Percentiles rank a stretch among this genome's conserved stretches.
phyloP scores from a whole-genome alignment of 2,888 invertebrate genomes.

The Pogonocherus hispidulus region DNA sequence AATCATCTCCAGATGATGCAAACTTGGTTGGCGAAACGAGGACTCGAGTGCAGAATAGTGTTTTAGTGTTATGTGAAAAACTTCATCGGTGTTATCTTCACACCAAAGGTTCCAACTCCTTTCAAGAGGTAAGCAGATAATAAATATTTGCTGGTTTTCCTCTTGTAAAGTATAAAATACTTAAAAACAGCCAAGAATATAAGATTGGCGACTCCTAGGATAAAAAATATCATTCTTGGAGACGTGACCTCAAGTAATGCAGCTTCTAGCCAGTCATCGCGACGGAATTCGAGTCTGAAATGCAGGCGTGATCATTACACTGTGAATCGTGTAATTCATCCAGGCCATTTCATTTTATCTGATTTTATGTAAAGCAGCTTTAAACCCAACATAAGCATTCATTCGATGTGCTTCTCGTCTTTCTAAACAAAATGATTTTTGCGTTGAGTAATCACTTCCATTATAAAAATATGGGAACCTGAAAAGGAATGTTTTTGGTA shows the following conservation, averaged over 20 bases:
- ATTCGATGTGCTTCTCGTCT: not conserved
- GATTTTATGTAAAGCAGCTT: conserved; percentile 9
- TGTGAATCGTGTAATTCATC: conserved; percentile 17
- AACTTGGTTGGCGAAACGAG: no score
- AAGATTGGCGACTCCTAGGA: not conserved
- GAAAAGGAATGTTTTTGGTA: no score
- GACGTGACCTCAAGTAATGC: not conserved
- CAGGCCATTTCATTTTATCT: conserved; percentile 13
- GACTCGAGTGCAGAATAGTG: no score
- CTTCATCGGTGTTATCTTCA: no score
- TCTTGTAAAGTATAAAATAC: no score
- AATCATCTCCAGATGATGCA: no score
- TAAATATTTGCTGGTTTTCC: no score
- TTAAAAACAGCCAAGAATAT: not conserved
- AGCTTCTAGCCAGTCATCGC: conserved; percentile 4
- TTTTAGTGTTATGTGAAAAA: no score
- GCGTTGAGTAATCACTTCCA: no score
- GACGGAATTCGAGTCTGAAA: conserved; percentile 7
- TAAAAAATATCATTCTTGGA: not conserved
- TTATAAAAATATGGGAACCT: no score
- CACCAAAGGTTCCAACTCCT: no score
- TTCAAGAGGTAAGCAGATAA: no score
- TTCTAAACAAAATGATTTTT: conserved; percentile 3
- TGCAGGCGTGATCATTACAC: conserved; percentile 14
- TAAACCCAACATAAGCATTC: conserved; percentile 5